Base-by-base conservation (phyloP, 1,140 invertebrate genomes). In the Tetragnatha versicolor region DNA sequence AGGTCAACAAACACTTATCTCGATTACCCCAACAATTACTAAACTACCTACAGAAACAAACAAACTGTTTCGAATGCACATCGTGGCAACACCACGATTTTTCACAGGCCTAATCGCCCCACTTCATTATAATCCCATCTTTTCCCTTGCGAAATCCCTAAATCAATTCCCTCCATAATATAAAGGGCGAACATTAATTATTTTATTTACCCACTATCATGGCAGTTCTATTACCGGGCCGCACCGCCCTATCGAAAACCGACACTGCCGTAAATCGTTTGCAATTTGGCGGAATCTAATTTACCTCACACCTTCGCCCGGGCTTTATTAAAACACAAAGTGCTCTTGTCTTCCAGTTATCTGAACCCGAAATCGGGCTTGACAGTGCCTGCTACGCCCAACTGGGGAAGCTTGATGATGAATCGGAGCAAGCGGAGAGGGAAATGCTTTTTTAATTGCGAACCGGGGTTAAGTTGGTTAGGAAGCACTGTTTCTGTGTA, bases 251-350 rank as follows among this genome's bases (percentile, higher is more conserved):
- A 60, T 73, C 55, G 55, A 73, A 73, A 73, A 33, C 69, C 33
- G 69, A 73, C 69, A 45, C 35, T 33, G 47, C 37, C 27, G 60
- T 73, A 73, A 73, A 73, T 73, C 39, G 22, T 29, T n/a, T n/a
- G 10, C 9, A 17, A 73, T 53, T 31, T 31, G n/a, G n/a, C n/a
- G 31, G 53, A 60, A 60, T 33, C 51, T 73, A 29, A 73, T 73
- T 73, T 73, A 31, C 14, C 29, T 60, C 69, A 37, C 69, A 73
- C 69, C 69, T 73, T 0, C 3, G 20, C 25, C 17, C 17, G 29
- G 49, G 27, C 31, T 55, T 70, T 73, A 73, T 73, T 73, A 60
- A 60, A 31, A 73, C 51, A 73, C 55, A 73, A 73, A 27, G 39
- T 31, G 39, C 20, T 22, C 47, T 42, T 60, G 51, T 73, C 20